These are phyloP conservation scores for Chloroceryle inda DNA, from an alignment of 2,797 vertebrate genomes.

Conservation along the genomic window DNA sequence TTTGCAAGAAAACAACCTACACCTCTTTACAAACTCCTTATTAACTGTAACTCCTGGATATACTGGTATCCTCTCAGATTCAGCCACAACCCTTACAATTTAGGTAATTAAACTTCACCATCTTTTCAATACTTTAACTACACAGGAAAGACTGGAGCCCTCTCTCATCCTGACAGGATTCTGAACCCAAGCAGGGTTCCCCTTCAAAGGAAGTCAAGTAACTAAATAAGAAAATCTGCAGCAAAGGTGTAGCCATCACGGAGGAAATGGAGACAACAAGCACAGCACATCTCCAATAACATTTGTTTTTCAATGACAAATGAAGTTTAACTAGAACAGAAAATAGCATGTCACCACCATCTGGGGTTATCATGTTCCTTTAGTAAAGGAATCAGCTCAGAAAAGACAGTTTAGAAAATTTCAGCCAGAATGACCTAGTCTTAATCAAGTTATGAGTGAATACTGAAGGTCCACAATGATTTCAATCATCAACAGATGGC, in stretches of 20 bases:
- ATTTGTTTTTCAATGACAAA: neutral
- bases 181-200: neutral
- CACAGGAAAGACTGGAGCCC: neutral
- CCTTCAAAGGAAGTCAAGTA: neutral
- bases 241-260: neutral
- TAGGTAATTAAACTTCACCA: neutral
- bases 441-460: neutral
- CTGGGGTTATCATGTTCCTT: neutral
- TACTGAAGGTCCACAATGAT: neutral
- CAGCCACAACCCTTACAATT: neutral
- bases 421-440: neutral
- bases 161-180: neutral
- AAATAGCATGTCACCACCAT: neutral
- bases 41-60: neutral
- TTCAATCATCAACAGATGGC: neutral
- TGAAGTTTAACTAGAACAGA: neutral
- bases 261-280: neutral
- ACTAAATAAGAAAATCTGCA: neutral
- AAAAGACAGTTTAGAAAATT: neutral
- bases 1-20: neutral
- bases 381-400: neutral
- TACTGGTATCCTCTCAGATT: neutral
- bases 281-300: neutral
- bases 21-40: neutral
- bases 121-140: neutral